Evolutionary conservation across 1,140 invertebrate genomes (phyloP).

Genomic region (Holcopasites calliopsidis): DNA sequence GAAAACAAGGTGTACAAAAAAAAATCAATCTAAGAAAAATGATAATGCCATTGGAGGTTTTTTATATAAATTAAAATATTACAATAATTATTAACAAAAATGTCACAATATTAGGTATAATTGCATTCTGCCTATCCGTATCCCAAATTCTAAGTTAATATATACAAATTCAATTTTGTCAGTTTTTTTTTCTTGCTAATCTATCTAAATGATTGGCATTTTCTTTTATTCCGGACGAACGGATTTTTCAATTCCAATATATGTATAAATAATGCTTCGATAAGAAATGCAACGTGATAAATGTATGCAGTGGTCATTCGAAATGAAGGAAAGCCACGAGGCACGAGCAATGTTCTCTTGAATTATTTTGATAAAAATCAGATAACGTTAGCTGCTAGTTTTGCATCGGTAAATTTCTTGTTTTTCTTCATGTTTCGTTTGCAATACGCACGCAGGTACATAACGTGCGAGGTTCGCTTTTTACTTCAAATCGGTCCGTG

Average conservation of each 20-base stretch:
- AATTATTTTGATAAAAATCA: slow-evolving; percentile 43
- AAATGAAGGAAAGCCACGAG: slow-evolving; percentile 1
- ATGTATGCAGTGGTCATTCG: slow-evolving; percentile 29
- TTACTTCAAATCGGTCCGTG: background rate
- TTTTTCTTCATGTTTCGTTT: background rate
- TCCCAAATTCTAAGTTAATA: slow-evolving; percentile 52
- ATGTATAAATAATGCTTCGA: slow-evolving; percentile 48
- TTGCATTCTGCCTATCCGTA: slow-evolving; percentile 54
- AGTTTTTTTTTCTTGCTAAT: slow-evolving; percentile 17
- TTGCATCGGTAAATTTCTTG: slow-evolving; percentile 13
- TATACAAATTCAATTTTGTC: slow-evolving; percentile 53
- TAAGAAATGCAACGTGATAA: slow-evolving; percentile 40
- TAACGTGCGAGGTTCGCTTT: background rate
- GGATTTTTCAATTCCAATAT: slow-evolving; percentile 24
- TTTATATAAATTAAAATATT: slow-evolving; percentile 74
- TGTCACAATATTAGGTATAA: slow-evolving; percentile 59
- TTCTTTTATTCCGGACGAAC: background rate
- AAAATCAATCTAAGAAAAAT: slow-evolving; percentile 44
- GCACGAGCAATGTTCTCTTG: slow-evolving; percentile 50
- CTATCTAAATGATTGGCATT: background rate
- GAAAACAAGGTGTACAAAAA: slow-evolving; percentile 15
- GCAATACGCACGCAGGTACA: slow-evolving; percentile 28
- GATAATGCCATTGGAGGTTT: slow-evolving; percentile 57
- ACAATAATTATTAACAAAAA: slow-evolving; percentile 67
- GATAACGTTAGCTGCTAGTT: slow-evolving; percentile 49